These are phyloP conservation scores for Gobio occitaniae DNA, from an alignment of 2,797 vertebrate genomes.

Conservation along the genomic window DNA sequence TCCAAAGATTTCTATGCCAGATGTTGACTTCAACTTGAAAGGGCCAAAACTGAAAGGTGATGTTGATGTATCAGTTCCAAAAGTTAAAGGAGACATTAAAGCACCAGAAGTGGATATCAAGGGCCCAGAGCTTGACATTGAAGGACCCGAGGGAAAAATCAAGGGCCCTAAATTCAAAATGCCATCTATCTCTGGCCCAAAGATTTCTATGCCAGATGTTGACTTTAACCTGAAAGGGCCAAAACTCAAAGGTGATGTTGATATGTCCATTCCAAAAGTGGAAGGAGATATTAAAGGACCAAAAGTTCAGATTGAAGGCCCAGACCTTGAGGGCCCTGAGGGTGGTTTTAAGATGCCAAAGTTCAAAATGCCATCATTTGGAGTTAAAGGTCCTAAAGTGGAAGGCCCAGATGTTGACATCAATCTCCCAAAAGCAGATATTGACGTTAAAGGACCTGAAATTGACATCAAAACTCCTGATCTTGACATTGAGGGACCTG, in stretches of 20 bases:
- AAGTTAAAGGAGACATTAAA: not conserved
- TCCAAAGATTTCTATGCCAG: not conserved
- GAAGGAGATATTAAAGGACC: not conserved
- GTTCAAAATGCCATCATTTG: conserved; percentile 56
- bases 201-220: not conserved
- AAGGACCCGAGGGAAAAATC: not conserved
- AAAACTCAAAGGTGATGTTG: not conserved
- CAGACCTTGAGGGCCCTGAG: conserved; percentile 20
- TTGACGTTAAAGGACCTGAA: not conserved
- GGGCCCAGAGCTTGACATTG: not conserved
- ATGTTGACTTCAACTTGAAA: not conserved
- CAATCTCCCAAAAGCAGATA: not conserved
- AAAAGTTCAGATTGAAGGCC: not conserved
- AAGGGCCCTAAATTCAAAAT: not conserved
- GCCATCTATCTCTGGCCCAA: not conserved
- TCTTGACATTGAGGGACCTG: too few species aligned
- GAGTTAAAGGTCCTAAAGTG: not conserved
- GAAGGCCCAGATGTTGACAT: conserved; percentile 33
- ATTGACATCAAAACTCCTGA: too few species aligned
- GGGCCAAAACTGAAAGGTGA: not conserved
- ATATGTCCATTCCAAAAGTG: not conserved
- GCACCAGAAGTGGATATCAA: not conserved
- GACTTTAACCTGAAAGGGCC: not conserved
- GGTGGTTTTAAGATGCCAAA: conserved; percentile 57
- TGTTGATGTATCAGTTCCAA: not conserved